Conservation (phyloP, 2,113 vertebrate species). For the Pterocles orientalis region DNA sequence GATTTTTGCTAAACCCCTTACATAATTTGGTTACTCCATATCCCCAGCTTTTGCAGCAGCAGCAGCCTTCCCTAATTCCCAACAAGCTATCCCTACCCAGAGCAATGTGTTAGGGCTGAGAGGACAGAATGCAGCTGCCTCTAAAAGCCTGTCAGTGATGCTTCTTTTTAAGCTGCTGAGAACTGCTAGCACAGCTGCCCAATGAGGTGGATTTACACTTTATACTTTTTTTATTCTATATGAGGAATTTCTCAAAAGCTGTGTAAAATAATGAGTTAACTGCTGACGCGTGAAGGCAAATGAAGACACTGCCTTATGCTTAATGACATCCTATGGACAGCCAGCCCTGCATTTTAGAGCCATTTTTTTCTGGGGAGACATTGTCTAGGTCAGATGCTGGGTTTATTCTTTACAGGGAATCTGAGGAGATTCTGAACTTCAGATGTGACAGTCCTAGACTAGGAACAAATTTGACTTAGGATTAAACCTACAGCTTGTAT, state of each 20-base stretch:
- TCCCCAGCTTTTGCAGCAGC: background rate
- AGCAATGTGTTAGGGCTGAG: background rate
- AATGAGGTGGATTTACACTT: slow-evolving; percentile 38
- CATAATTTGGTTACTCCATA: background rate
- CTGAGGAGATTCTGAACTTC: background rate
- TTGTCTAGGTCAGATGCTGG: background rate
- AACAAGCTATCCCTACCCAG: background rate
- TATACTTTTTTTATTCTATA: background rate
- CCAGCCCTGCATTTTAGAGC: background rate
- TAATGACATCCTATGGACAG: background rate
- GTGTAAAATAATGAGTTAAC: slow-evolving; percentile 31
- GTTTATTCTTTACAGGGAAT: background rate
- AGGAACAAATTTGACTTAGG: background rate
- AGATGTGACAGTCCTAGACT: background rate
- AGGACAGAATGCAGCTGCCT: slow-evolving; percentile 60
- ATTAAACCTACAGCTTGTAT: background rate
- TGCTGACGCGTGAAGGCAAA: slow-evolving; percentile 27
- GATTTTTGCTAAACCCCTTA: background rate
- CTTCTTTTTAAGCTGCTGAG: slow-evolving; percentile 48
- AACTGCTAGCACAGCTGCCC: slow-evolving; percentile 52
- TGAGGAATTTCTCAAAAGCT: slow-evolving; percentile 40
- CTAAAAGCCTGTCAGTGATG: slow-evolving; percentile 50
- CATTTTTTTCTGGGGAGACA: background rate
- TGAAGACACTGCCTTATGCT: background rate
- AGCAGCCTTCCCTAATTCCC: background rate